phyloP scores from a whole-genome alignment of 2,888 invertebrate genomes.

The Kuschelorhynchus macadamiae region DNA sequence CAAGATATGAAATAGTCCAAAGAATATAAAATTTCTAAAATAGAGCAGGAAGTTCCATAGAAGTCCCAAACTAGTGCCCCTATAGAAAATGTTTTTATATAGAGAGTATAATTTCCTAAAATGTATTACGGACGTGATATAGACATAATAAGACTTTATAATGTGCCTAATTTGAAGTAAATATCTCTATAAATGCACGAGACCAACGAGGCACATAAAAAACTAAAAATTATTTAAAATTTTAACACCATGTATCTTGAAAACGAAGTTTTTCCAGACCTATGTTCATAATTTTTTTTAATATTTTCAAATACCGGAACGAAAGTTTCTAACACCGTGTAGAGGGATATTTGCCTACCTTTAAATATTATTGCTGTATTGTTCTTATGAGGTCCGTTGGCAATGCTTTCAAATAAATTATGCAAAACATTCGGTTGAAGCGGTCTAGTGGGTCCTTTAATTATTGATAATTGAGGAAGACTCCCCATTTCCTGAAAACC shows the following conservation, averaged over 20 bases:
- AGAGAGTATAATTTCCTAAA: no score
- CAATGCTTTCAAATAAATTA: constrained; percentile 73
- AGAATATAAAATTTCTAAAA: no score
- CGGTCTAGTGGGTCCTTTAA: constrained; percentile 73
- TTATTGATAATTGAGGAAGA: constrained; percentile 80
- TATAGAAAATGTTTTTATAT: background rate
- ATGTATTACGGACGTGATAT: no score
- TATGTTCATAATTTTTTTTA: background rate
- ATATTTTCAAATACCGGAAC: background rate
- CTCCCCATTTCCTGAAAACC: constrained; percentile 78
- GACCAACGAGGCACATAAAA: no score
- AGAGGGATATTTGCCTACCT: constrained; percentile 66
- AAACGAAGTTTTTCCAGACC: no score
- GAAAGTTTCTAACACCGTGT: background rate
- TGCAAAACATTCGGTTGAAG: constrained; percentile 61
- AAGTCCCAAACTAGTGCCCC: no score
- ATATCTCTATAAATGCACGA: no score
- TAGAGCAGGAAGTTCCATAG: no score
- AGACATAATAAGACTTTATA: background rate
- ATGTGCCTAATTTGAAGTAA: no score
- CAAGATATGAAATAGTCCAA: no score
- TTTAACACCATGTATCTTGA: no score
- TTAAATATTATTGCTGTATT: constrained; percentile 76
- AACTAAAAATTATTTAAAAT: no score
- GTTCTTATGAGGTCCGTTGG: constrained; percentile 70